Evolutionary conservation across 2,888 invertebrate species (phyloP), one percentile per base, ranked within the genome.

Genomic region (Caenorhabditis japonica): DNA sequence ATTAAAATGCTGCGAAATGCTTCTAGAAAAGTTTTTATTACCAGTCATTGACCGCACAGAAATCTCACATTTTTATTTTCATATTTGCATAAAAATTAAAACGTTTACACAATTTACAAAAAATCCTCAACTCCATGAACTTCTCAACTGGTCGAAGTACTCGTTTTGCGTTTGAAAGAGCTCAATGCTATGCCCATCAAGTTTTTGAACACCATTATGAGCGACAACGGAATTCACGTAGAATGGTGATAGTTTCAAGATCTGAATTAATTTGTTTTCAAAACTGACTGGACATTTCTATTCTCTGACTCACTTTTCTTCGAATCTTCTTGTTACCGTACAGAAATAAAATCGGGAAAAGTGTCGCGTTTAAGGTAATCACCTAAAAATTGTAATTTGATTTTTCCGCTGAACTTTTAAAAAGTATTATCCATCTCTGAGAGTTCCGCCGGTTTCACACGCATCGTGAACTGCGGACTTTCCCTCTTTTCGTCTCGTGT

Each of bases 81-180:
- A 10, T 7, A 7, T 7, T 10, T 30, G 30, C 7, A 30, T 10
- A 30, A 5, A 30, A 30, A 30, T 30, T 30, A 30, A 5, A 30
- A 10, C 30, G 5, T 30, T 30, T 10, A 30, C 5, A 30, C n/a
- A n/a, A n/a, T n/a, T n/a, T n/a, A n/a, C n/a, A n/a, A n/a, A n/a
- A n/a, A n/a, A n/a, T n/a, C n/a, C n/a, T 30, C 30, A 30, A 30
- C 7, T 10, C 30, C 30, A 30, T 30, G 30, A 30, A 10, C 5
- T 30, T 30, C n/a, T n/a, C 34, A 56, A 39, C 34, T 55, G 38
- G 8, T 56, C 49, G 23, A 64, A 64, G 23, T 56, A 64, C 21
- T 64, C 64, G 17, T 64, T 64, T 21, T 64, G 64, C 1, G 64
- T 38, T 19, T 64, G 64, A 17, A 39, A 25, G 12, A 55, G 7